Conservation (phyloP, 2,797 vertebrate species). For the Zenarchopterus dispar region DNA sequence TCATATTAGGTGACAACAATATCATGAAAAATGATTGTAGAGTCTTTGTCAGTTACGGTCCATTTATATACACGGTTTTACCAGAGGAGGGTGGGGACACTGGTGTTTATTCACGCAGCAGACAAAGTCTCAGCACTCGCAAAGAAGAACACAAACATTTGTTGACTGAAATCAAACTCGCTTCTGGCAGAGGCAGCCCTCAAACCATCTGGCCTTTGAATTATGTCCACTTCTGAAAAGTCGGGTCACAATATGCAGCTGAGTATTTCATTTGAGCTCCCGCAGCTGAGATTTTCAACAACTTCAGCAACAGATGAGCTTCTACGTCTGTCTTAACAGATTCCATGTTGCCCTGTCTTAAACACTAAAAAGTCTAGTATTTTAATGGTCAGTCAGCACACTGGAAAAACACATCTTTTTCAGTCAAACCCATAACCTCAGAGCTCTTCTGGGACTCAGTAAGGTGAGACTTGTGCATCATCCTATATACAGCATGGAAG, state of each 20-base stretch:
- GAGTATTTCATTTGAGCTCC: constrained; percentile 23
- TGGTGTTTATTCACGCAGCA: constrained; percentile 6
- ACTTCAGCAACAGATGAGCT: constrained; percentile 7
- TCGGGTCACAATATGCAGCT: constrained; percentile 9
- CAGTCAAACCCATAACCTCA: constrained; percentile 16
- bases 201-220: constrained; percentile 56
- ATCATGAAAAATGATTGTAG: too few species aligned
- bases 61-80: background rate
- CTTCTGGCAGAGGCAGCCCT: constrained; percentile 26
- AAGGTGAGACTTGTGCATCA: background rate
- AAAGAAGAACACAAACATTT: constrained; percentile 34
- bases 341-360: constrained; percentile 4
- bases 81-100: constrained; percentile 11
- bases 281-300: constrained; percentile 7
- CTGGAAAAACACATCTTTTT: constrained; percentile 9
- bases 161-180: constrained; percentile 28
- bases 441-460: constrained; percentile 2
- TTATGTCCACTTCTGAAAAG: constrained; percentile 33
- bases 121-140: constrained; percentile 15
- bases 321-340: background rate
- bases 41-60: too few species aligned
- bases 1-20: too few species aligned
- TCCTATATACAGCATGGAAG: background rate
- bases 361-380: constrained; percentile 12
- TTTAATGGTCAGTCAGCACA: background rate